These are phyloP conservation scores for Chondrosia reniformis DNA, from an alignment of 37 sponge, comb jelly and placozoan genomes.

Conservation along the genomic window DNA sequence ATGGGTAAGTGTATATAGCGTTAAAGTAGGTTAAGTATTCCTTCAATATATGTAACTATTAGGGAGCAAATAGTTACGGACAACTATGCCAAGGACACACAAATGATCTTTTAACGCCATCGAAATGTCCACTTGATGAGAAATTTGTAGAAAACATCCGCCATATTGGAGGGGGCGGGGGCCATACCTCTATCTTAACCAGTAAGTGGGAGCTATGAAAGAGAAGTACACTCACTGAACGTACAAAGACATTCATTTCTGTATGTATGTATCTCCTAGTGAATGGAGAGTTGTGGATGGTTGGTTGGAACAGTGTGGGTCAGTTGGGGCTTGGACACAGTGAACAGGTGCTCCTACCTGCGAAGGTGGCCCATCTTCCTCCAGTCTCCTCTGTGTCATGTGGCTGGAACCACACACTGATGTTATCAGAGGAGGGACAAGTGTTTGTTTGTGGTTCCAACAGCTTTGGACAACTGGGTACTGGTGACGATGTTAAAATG, in stretches of 20 bases:
- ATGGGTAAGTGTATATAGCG: conserved; percentile 23
- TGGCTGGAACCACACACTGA: conserved; percentile 87
- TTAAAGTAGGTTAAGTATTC: not conserved
- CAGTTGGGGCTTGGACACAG: conserved; percentile 51
- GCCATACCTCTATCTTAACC: conserved; percentile 50
- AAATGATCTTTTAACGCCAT: conserved; percentile 32
- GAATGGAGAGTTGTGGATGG: conserved; percentile 42
- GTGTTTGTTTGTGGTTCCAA: conserved; percentile 74
- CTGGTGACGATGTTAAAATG: not conserved
- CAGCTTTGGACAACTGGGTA: conserved; percentile 66
- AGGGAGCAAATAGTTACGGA: conserved; percentile 84
- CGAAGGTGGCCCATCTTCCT: not conserved
- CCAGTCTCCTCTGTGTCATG: conserved; percentile 49
- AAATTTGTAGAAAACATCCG: not conserved
- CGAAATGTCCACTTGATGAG: not conserved
- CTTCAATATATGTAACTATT: not conserved
- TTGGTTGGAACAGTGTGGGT: conserved; percentile 80
- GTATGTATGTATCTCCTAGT: conserved; percentile 1
- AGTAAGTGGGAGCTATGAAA: not conserved
- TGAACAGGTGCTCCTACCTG: not conserved
- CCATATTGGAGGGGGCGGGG: conserved; percentile 62
- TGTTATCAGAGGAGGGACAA: conserved; percentile 21
- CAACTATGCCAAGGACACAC: conserved; percentile 59
- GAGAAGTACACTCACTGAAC: no score
- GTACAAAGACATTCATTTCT: no score